A percentile compares a stretch with the other conserved stretches of the same genome.
Evolutionary conservation across 2,888 invertebrate species (phyloP).

Genomic region (Tyria jacobaeae): DNA sequence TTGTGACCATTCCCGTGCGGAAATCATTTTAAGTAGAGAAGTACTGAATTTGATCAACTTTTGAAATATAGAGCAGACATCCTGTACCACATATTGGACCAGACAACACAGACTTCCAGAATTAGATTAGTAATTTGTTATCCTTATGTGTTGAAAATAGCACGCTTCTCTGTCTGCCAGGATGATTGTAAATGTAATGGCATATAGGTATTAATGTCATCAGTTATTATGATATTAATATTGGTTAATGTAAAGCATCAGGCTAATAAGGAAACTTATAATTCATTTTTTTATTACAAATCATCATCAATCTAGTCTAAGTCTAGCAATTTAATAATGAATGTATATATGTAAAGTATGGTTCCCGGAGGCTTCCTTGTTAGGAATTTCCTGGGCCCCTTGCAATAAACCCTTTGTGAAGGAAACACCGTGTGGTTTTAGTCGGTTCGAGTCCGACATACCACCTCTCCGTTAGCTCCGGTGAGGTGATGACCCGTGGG

Average conservation of each 20-base stretch:
- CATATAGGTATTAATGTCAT: background rate
- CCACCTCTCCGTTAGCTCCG: no score
- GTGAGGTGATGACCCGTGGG: no score
- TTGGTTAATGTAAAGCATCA: background rate
- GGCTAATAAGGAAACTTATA: no score
- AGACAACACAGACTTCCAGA: constrained; percentile 15
- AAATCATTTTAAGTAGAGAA: background rate
- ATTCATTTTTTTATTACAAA: no score
- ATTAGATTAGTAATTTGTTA: constrained; percentile 10
- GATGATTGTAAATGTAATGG: constrained; percentile 1
- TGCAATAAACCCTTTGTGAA: no score
- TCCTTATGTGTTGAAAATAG: constrained; percentile 10
- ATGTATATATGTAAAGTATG: no score
- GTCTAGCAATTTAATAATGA: no score
- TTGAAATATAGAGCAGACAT: constrained; percentile 21
- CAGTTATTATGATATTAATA: background rate
- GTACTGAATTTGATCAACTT: constrained; percentile 18
- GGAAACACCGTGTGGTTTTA: no score
- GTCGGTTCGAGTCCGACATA: no score
- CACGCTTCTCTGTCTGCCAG: constrained; percentile 1
- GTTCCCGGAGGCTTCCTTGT: no score
- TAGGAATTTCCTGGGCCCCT: no score
- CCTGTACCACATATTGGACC: constrained; percentile 8
- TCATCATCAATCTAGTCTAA: no score
- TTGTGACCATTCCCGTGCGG: constrained; percentile 3